Evolutionary conservation across 2,888 invertebrate species (phyloP).

Genomic region (Amiota minor): DNA sequence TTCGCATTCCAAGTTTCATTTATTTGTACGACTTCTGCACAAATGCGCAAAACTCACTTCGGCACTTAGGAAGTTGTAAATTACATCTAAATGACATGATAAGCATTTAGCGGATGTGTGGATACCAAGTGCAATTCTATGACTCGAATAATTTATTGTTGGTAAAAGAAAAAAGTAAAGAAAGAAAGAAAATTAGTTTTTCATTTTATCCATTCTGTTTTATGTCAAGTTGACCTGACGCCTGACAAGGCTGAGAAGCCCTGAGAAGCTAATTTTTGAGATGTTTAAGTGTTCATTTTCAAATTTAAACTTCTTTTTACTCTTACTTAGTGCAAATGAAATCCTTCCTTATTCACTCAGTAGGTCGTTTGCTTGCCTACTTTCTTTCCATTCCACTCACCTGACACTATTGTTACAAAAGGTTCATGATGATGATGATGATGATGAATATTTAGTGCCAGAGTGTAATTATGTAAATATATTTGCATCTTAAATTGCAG

Average conservation of each 20-base stretch:
- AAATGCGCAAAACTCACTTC: background rate
- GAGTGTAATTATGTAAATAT: constrained; percentile 11
- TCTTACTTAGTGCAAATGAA: too few relatives aligned
- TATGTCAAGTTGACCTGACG: background rate
- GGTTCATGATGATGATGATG: too few relatives aligned
- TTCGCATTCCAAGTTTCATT: background rate
- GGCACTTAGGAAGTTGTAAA: constrained; percentile 40
- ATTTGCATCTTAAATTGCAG: constrained; percentile 6
- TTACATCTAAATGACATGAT: constrained; percentile 48
- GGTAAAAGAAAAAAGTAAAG: too few relatives aligned
- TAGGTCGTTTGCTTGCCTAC: too few relatives aligned
- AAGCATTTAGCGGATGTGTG: constrained; percentile 31
- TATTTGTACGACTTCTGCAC: background rate
- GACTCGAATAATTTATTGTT: background rate
- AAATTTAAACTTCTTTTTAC: too few relatives aligned
- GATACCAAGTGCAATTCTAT: background rate
- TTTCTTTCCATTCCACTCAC: too few relatives aligned
- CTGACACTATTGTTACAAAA: too few relatives aligned
- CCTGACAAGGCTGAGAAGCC: background rate
- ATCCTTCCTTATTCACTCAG: too few relatives aligned
- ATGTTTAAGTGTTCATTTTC: background rate
- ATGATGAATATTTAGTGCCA: too few relatives aligned
- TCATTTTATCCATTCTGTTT: background rate
- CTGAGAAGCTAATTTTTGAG: background rate
- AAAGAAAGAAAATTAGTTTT: too few relatives aligned